A percentile compares a stretch with the other conserved stretches of the same genome.
phyloP scores from a whole-genome alignment of 2,888 invertebrate genomes.

The Scaptomyza flava region DNA sequence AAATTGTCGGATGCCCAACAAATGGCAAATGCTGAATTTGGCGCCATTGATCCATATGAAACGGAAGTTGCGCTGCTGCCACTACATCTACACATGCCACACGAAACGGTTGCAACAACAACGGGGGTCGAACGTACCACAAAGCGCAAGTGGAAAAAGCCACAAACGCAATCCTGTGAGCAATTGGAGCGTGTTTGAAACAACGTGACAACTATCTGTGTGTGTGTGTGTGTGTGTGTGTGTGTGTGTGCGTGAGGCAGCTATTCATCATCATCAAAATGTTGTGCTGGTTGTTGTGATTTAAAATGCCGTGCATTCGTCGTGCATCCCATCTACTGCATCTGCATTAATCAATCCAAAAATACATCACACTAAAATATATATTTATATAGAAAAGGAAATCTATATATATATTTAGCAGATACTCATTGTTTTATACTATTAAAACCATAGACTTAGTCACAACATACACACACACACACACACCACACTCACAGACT shows the following conservation, averaged over 20 bases:
- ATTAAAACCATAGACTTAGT: conserved; percentile 71
- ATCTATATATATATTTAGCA: neutral
- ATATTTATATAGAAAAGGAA: neutral
- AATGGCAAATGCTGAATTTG: conserved; percentile 53
- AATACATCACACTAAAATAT: conserved; percentile 7
- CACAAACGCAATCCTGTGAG: conserved; percentile 81
- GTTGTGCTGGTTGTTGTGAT: conserved; percentile 34
- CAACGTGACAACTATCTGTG: neutral
- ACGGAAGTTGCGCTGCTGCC: conserved; percentile 12
- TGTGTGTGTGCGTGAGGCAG: neutral
- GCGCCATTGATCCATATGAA: conserved; percentile 66
- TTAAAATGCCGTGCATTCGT: conserved; percentile 29
- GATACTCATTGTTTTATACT: conserved; percentile 71
- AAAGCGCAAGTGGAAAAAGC: conserved; percentile 68
- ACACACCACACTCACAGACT: conserved; percentile 13
- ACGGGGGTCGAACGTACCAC: conserved; percentile 17
- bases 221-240: conserved; percentile 13
- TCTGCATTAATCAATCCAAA: conserved; percentile 17
- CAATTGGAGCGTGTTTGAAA: conserved; percentile 75
- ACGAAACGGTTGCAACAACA: conserved; percentile 10
- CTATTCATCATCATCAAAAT: neutral
- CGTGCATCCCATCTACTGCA: conserved; percentile 7
- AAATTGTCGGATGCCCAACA: conserved; percentile 65
- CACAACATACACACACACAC: conserved; percentile 25
- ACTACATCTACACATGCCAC: conserved; percentile 4